These are phyloP conservation scores for Nettapus auritus DNA, from an alignment of 2,113 vertebrate genomes.

Conservation along the genomic window DNA sequence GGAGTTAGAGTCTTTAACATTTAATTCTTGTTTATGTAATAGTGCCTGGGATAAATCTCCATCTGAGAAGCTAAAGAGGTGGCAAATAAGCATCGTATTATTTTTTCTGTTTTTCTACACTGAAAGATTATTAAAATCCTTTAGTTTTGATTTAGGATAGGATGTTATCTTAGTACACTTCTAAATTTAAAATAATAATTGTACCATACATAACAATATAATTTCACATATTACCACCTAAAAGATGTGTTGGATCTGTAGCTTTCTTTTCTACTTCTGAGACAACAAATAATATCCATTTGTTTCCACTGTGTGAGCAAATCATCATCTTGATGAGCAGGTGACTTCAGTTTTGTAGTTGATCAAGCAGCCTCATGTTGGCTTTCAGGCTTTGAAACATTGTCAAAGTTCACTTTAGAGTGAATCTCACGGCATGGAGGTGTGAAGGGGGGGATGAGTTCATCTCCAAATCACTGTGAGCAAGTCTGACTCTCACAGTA, in stretches of 20 bases:
- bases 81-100: neutral
- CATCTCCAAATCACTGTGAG: neutral
- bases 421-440: neutral
- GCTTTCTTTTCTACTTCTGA: neutral
- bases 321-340: neutral
- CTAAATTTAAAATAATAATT: neutral
- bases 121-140: neutral
- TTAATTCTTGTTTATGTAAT: neutral
- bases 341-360: neutral
- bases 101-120: neutral
- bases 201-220: neutral
- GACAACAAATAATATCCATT: neutral
- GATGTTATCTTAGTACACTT: neutral
- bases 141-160: neutral
- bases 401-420: neutral
- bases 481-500: neutral
- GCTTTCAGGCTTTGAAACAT: neutral
- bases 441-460: neutral
- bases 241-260: neutral
- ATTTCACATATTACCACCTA: neutral
- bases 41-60: neutral
- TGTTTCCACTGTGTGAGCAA: neutral
- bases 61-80: neutral
- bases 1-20: neutral
- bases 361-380: neutral